These are phyloP conservation scores for Amphipyra tragopoginis DNA, from an alignment of 2,888 invertebrate genomes.

Conservation along the genomic window DNA sequence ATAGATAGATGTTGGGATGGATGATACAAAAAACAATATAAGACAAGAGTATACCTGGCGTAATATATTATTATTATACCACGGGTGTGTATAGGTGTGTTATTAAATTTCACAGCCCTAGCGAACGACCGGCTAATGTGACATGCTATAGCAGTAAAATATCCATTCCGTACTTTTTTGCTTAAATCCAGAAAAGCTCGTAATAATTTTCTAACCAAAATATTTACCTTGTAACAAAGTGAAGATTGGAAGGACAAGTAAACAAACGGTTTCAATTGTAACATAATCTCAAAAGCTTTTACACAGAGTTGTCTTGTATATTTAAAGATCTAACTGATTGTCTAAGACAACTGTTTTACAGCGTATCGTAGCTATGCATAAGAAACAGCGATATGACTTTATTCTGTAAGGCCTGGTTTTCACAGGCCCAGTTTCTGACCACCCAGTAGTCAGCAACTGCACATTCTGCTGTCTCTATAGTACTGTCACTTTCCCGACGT, in stretches of 20 bases:
- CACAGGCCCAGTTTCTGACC: no score
- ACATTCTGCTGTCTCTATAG: no score
- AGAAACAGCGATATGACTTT: background rate
- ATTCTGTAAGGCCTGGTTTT: no score
- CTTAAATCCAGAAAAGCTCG: background rate
- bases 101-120: slow-evolving; percentile 1
- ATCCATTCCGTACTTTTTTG: background rate
- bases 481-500: no score
- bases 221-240: background rate
- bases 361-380: background rate
- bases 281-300: slow-evolving; percentile 8
- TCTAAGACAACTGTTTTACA: slow-evolving; percentile 6
- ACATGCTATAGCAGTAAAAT: slow-evolving; percentile 20
- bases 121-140: slow-evolving; percentile 6
- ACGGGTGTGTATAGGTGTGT: slow-evolving; percentile 25
- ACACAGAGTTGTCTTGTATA: background rate
- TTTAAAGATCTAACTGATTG: slow-evolving; percentile 2
- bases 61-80: no score
- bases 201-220: background rate
- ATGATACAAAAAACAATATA: no score
- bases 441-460: no score
- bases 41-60: no score
- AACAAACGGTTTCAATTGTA: background rate
- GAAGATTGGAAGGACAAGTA: background rate
- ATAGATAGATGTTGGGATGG: no score